Conservation (phyloP, 2,113 vertebrate species). For the Willisornis vidua region DNA sequence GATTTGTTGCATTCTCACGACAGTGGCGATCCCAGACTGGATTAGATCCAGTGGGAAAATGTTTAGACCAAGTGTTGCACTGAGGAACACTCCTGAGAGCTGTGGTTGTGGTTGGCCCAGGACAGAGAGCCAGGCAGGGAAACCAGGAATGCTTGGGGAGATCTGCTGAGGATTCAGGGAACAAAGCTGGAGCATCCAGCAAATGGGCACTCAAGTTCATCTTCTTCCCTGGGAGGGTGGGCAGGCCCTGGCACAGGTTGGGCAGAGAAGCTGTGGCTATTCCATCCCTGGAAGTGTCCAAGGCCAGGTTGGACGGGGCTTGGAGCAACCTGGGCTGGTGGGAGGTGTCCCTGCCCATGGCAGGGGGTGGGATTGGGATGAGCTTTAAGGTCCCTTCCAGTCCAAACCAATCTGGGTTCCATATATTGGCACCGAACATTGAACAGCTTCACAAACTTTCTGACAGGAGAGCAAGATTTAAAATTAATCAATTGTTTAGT, state of each 20-base stretch:
- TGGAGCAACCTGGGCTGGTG: neutral
- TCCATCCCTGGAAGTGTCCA: neutral
- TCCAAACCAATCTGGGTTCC: too few relatives aligned
- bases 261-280: neutral
- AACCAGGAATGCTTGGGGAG: neutral
- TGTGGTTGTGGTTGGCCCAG: constrained; percentile 29
- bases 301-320: neutral
- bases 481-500: neutral
- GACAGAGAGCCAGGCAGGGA: constrained; percentile 15
- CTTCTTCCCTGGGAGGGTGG: neutral
- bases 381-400: neutral
- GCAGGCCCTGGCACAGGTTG: neutral
- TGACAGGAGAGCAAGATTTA: fast-evolving
- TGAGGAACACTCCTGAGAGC: constrained; percentile 52
- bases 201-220: neutral
- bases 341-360: too few relatives aligned
- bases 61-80: constrained; percentile 47
- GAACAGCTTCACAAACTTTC: neutral
- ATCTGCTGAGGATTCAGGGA: neutral
- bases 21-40: constrained; percentile 68
- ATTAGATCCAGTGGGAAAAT: constrained; percentile 78
- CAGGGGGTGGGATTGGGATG: neutral
- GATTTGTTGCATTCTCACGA: constrained; percentile 70
- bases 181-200: neutral
- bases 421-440: fast-evolving